Conservation (phyloP, 2,888 invertebrate genomes). For the Subacronicta megacephala region DNA sequence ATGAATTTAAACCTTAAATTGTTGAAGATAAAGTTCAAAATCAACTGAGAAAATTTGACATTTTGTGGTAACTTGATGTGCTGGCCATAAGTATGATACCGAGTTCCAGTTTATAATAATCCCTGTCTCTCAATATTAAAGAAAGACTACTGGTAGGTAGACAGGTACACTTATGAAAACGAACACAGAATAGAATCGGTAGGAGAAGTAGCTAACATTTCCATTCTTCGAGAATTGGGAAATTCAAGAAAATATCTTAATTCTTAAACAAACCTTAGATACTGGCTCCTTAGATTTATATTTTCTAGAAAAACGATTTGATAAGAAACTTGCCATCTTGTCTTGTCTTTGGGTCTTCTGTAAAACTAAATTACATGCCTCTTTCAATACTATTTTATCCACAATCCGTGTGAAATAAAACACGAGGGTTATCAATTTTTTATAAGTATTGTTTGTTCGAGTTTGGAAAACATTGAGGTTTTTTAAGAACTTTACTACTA, state of each 20-base stretch:
- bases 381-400: slow-evolving; percentile 42
- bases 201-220: too few species aligned
- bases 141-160: too few species aligned
- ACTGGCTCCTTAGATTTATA: slow-evolving; percentile 9
- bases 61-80: too few species aligned
- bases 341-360: slow-evolving; percentile 5
- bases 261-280: slow-evolving; percentile 36
- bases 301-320: slow-evolving; percentile 45
- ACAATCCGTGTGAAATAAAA: slow-evolving; percentile 48
- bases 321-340: slow-evolving; percentile 54
- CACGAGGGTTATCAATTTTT: slow-evolving; percentile 32
- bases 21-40: too few species aligned
- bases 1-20: too few species aligned
- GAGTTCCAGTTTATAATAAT: too few species aligned
- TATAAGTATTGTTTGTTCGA: slow-evolving; percentile 28
- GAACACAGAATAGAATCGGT: too few species aligned
- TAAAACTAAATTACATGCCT: slow-evolving; percentile 11
- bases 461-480: slow-evolving; percentile 19
- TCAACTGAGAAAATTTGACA: too few species aligned
- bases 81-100: too few species aligned
- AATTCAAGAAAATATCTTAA: background rate
- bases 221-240: too few species aligned
- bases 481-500: slow-evolving; percentile 15
- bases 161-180: too few species aligned
- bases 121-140: too few species aligned